Base-by-base conservation (phyloP, 2,797 vertebrate species). In the Sitta carolinensis region DNA sequence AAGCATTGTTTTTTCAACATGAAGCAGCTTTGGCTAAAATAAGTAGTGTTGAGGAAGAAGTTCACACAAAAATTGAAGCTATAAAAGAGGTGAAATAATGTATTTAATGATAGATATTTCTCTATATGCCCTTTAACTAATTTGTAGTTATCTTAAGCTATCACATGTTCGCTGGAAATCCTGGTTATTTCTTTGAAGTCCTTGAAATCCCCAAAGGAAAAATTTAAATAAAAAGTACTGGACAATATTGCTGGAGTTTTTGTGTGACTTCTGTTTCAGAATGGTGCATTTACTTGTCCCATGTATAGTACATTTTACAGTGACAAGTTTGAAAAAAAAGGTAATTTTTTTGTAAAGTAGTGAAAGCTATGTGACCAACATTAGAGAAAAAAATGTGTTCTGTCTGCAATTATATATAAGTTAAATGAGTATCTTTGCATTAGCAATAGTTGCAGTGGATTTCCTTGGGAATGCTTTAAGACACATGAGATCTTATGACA, bases 11-110 rank as follows among this genome's bases (percentile, higher is more conserved):
- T 73, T 97, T 98, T 72, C 98, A 97, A 93, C 98, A 98, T 47
- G 98, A 98, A 96, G 94, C 96, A 84, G 97, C 98, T 82, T 96
- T 98, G 89, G 97, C 95, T 87, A 98, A 97, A 94, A 98, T 98
- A 87, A 95, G 94, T 54, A 96, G 89, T 13, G 96, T 98, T n/a
- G 98, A 99, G 86, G 98, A 98, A 89, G 98, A 98, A 82, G 95
- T 98, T 64, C 95, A 97, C 64, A 93, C 96, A 82, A 98, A 97
- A 96, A 96, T 98, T 85, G 95, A 87, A 68, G 97, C 97, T 93
- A 93, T 98, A 36, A 98, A 98, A 93, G 96, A 98, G 98, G 98
- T 98, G 91, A 62, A 52, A 26, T 75, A 23, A 26, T 59, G 21
- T 74, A 45, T 73, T 84, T 91, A 91, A 40, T 59, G 27, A 22